These are phyloP conservation scores for Zaprionus tsacasi DNA, from an alignment of 1,140 invertebrate species.

Conservation along the genomic window DNA sequence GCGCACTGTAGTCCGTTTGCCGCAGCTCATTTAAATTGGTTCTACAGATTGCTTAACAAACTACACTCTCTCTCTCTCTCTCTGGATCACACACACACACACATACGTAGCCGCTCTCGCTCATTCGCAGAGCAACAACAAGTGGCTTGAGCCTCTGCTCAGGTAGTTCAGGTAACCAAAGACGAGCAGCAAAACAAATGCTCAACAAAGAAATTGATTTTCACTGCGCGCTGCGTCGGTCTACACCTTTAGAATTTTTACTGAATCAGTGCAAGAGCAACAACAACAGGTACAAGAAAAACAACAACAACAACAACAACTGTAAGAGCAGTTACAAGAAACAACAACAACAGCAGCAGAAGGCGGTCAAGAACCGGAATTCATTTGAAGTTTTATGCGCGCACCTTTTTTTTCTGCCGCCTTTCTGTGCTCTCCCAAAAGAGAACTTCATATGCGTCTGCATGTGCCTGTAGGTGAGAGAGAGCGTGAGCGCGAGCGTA, in stretches of 20 bases:
- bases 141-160: slow-evolving; percentile 29
- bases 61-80: slow-evolving; percentile 5
- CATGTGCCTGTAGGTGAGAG: slow-evolving; percentile 2
- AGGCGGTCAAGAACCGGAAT: slow-evolving; percentile 67
- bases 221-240: slow-evolving; percentile 59
- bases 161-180: slow-evolving; percentile 65
- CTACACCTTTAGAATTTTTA: slow-evolving; percentile 57
- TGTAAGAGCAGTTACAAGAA: slow-evolving; percentile 25
- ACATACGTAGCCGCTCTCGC: background rate
- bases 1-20: slow-evolving; percentile 35
- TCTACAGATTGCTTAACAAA: slow-evolving; percentile 58
- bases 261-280: slow-evolving; percentile 73
- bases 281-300: slow-evolving; percentile 2
- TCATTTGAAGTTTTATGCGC: slow-evolving; percentile 73
- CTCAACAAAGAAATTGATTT: slow-evolving; percentile 79
- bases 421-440: slow-evolving; percentile 21
- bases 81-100: slow-evolving; percentile 17
- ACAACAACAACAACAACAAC: slow-evolving; percentile 32
- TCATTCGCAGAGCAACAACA: slow-evolving; percentile 30
- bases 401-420: slow-evolving; percentile 50
- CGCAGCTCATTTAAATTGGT: slow-evolving; percentile 72
- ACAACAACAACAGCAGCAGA: slow-evolving; percentile 31
- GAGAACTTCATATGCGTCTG: background rate
- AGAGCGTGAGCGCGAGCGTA: background rate
- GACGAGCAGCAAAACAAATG: slow-evolving; percentile 51